phyloP scores from a whole-genome alignment of 2,797 vertebrate species.

The Sciurus carolinensis region DNA sequence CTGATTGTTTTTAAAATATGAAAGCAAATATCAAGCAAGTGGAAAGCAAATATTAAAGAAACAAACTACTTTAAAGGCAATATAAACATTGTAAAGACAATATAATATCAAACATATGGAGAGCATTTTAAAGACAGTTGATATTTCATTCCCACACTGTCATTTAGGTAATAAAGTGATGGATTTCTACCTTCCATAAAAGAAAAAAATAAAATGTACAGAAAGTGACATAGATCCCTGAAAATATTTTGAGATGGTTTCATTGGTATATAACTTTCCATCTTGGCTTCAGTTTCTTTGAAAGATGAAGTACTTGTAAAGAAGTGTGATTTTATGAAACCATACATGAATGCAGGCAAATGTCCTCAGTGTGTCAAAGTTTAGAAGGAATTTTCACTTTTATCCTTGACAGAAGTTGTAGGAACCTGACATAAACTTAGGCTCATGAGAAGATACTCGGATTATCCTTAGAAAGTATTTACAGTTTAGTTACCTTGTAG shows the following conservation, averaged over 20 bases:
- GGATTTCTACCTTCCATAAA: background rate
- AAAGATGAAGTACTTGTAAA: background rate
- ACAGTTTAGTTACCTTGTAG: conserved; percentile 55
- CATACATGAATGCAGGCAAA: background rate
- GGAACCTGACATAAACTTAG: conserved; percentile 46
- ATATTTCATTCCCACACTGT: background rate
- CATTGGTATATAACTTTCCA: background rate
- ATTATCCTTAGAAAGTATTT: conserved; percentile 43
- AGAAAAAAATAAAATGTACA: background rate
- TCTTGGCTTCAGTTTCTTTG: background rate
- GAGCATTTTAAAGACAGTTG: background rate
- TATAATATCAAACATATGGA: conserved; percentile 2
- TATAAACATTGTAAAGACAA: background rate
- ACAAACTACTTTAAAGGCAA: background rate
- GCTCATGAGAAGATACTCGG: conserved; percentile 30
- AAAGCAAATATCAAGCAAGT: background rate
- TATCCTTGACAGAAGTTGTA: conserved; percentile 25
- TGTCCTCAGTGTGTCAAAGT: background rate
- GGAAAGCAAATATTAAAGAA: conserved; percentile 32
- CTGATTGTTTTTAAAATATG: background rate
- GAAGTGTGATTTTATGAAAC: background rate
- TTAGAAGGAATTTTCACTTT: conserved; percentile 47
- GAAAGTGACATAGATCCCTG: background rate
- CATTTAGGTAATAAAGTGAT: background rate
- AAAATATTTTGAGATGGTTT: conserved; percentile 25